Percentiles rank a stretch among this genome's conserved stretches.
phyloP scores from a whole-genome alignment of 2,113 vertebrate genomes.

The Platysternon megacephalum region DNA sequence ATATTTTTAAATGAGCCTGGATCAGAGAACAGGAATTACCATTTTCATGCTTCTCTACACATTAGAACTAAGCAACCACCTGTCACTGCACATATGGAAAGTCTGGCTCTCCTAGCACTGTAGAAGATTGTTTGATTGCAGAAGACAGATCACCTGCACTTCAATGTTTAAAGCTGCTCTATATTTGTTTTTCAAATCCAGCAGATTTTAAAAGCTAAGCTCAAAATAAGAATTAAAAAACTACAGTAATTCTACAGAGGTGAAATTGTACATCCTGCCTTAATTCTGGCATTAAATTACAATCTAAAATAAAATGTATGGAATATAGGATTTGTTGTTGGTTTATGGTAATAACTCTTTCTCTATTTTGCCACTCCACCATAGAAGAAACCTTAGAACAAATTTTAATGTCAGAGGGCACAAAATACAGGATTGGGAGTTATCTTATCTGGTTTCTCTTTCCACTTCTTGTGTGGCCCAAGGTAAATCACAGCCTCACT shows the following conservation, averaged over 20 bases:
- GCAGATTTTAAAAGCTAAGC: neutral
- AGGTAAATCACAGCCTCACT: fast-evolving
- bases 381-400: neutral
- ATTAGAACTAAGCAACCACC: fast-evolving
- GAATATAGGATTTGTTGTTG: fast-evolving
- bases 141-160: neutral
- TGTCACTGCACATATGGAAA: fast-evolving
- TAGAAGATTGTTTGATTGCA: no score
- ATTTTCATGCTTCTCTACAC: fast-evolving
- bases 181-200: neutral
- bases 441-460: fast-evolving
- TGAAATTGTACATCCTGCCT: no score
- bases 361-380: neutral
- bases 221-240: neutral
- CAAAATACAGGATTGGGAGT: fast-evolving
- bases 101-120: no score
- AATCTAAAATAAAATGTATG: fast-evolving
- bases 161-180: neutral
- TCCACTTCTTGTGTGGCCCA: fast-evolving
- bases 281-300: neutral
- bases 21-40: neutral
- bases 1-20: neutral
- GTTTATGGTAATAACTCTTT: neutral
- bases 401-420: fast-evolving
- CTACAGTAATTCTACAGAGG: fast-evolving